These are phyloP conservation scores for Ophion obscuratus DNA, from an alignment of 2,888 invertebrate genomes.

Conservation along the genomic window DNA sequence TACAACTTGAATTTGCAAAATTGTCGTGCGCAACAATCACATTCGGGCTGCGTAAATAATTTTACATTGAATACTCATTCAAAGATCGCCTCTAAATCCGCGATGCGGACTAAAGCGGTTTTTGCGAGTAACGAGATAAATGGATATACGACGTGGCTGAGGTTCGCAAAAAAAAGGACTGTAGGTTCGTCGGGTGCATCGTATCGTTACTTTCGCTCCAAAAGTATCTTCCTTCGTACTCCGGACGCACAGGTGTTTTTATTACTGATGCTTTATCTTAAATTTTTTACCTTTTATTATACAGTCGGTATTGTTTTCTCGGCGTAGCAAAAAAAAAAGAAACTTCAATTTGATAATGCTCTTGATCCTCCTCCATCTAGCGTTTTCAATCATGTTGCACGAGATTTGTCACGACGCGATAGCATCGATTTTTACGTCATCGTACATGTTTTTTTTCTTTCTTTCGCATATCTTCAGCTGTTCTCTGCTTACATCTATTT, in stretches of 20 bases:
- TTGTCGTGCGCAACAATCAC: conserved; percentile 52
- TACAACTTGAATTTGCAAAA: conserved; percentile 49
- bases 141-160: background rate
- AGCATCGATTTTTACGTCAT: background rate
- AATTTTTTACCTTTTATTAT: conserved; percentile 7
- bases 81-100: background rate
- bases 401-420: background rate
- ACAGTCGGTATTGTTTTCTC: background rate
- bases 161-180: background rate
- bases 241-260: background rate
- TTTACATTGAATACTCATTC: background rate
- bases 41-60: conserved; percentile 3
- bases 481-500: conserved; percentile 42
- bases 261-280: conserved; percentile 15
- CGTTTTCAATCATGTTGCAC: conserved; percentile 20
- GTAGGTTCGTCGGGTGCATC: background rate
- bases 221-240: background rate
- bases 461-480: conserved; percentile 17
- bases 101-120: background rate
- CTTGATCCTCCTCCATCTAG: conserved; percentile 28
- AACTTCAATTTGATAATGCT: background rate
- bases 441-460: conserved; percentile 3
- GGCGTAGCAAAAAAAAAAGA: background rate
- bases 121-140: background rate
- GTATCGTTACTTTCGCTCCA: conserved; percentile 1